phyloP scores from a whole-genome alignment of 2,797 vertebrate genomes.

The Brachymystax lenok region DNA sequence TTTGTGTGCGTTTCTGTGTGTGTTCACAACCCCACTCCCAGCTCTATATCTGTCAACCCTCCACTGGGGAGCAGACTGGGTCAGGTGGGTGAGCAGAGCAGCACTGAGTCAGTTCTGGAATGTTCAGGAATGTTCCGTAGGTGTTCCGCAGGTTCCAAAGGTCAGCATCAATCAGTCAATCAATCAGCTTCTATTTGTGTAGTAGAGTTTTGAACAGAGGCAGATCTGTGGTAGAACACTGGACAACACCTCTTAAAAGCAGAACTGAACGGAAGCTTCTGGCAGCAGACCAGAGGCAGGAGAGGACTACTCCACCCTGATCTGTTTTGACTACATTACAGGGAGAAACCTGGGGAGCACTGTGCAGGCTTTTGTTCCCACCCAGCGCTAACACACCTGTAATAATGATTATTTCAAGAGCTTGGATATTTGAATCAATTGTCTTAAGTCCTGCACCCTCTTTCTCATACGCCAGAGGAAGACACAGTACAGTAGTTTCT shows the following conservation, averaged over 20 bases:
- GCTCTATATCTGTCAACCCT: not conserved
- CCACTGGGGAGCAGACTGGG: too few relatives aligned
- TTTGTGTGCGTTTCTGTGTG: not conserved
- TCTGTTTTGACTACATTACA: not conserved
- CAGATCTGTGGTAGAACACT: not conserved
- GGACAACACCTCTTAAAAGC: not conserved
- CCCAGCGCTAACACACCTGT: not conserved
- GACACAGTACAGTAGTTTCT: not conserved
- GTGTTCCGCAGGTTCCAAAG: not conserved
- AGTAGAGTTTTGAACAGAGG: not conserved
- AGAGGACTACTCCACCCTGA: not conserved
- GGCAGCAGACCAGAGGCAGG: not conserved
- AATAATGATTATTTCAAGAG: not conserved
- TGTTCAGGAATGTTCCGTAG: not conserved
- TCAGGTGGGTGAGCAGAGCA: not conserved
- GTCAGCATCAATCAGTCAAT: slow-evolving; percentile 1
- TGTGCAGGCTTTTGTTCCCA: not conserved
- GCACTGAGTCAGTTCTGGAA: not conserved
- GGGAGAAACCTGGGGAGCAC: not conserved
- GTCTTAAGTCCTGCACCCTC: not conserved
- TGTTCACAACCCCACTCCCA: not conserved
- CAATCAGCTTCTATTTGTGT: not conserved
- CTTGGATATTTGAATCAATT: not conserved
- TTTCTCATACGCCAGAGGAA: not conserved
- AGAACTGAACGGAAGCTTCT: too few relatives aligned